Base-by-base conservation (phyloP, 2,113 vertebrate genomes). In the Erpornis zantholeuca region DNA sequence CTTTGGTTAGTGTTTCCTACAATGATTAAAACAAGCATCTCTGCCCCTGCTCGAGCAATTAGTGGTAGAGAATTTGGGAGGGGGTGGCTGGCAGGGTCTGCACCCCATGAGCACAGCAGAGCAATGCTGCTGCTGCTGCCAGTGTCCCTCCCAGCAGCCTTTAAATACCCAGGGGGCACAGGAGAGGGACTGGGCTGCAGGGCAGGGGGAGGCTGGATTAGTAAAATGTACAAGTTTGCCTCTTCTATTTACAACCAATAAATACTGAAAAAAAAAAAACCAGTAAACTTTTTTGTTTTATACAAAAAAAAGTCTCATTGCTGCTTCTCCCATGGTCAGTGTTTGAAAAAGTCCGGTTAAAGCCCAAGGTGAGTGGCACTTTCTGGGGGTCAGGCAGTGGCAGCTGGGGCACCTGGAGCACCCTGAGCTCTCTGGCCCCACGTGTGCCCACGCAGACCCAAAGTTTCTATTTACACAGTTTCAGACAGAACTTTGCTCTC, bases 221-320 rank as follows among this genome's bases (percentile, higher is more conserved):
- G 98, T 98, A 98, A 95, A 98, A 98, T 98, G 97, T 98, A 98
- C 96, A 98, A 97, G 97, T 97, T 96, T 91, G 50, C 95, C 89
- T 87, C 85, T 96, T 91, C 97, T 98, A 98, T 98, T 98, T 98
- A 98, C 98, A 98, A 98, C 96, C 98, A 98, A 98, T 98, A 98
- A 98, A 98, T 98, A 98, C 92, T 94, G 96, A 15, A 81, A 82
- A 76, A 83, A 50, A 57, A 81, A 88, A 80, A 87, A 89, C 77
- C 53, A 80, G 96, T 97, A 97, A 97, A 98, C 95, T 63, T 89
- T 92, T 57, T 92, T 96, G 83, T 94, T 96, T 96, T 97, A 83
- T 97, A 97, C 96, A 97, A 96, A 96, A 92, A 60, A 57, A 94
- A 85, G 89, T 73, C 85, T 47, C 63, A 53, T 94, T 89, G 82